Evolutionary conservation across 2,888 invertebrate genomes (phyloP).

Genomic region (Brachypterus glaber): DNA sequence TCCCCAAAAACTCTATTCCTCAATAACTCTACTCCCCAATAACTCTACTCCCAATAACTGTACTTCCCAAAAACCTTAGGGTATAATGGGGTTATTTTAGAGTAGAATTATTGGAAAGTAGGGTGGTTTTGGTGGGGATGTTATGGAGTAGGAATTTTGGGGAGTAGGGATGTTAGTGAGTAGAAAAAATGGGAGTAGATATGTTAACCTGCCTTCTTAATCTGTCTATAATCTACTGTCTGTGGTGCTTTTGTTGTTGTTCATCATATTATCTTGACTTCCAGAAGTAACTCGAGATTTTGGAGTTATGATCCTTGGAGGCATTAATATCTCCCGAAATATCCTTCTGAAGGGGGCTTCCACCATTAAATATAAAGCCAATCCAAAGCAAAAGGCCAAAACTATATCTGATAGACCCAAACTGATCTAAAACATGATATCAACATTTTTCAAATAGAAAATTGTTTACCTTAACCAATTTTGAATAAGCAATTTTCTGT

Average conservation of each 20-base stretch:
- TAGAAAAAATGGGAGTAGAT: too few relatives aligned
- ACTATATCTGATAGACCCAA: constrained; percentile 42
- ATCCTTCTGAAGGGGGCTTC: constrained; percentile 50
- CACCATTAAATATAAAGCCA: constrained; percentile 44
- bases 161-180: too few relatives aligned
- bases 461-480: neutral
- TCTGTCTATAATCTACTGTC: constrained; percentile 24
- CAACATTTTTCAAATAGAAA: neutral
- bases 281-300: neutral
- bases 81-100: too few relatives aligned
- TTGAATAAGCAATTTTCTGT: too few relatives aligned
- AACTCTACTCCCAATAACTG: too few relatives aligned
- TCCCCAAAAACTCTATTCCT: too few relatives aligned
- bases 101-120: too few relatives aligned
- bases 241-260: constrained; percentile 15
- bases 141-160: too few relatives aligned
- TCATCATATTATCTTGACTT: constrained; percentile 19
- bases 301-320: constrained; percentile 16
- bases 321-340: constrained; percentile 33
- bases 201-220: too few relatives aligned
- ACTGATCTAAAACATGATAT: constrained; percentile 37
- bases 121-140: too few relatives aligned
- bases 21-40: too few relatives aligned
- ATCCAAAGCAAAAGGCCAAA: constrained; percentile 42
- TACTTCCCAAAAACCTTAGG: too few relatives aligned